Evolutionary conservation across 2,888 invertebrate genomes (phyloP).

Genomic region (Lepidochrysops patricia): DNA sequence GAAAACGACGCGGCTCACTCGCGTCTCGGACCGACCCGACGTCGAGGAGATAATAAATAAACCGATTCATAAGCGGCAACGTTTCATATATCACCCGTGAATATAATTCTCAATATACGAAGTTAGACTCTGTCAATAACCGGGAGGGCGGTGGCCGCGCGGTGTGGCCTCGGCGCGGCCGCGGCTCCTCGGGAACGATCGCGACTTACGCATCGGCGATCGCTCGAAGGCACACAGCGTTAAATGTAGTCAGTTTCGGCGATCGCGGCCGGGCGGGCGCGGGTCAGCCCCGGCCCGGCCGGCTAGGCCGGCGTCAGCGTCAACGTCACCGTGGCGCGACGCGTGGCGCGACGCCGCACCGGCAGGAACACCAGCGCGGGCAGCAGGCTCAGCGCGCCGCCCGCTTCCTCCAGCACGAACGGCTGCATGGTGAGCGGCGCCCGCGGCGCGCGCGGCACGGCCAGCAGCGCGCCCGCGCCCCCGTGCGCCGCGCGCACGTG

Average conservation of each 20-base stretch:
- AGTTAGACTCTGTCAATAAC: constrained; percentile 63
- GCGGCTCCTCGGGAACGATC: constrained; percentile 65
- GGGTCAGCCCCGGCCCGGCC: constrained; percentile 27
- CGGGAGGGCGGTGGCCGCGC: constrained; percentile 53
- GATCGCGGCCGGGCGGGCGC: constrained; percentile 48
- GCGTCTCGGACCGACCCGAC: constrained; percentile 72
- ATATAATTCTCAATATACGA: constrained; percentile 74
- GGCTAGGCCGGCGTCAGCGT: constrained; percentile 92
- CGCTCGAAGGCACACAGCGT: constrained; percentile 89
- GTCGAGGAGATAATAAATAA: constrained; percentile 71
- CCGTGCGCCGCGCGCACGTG: constrained; percentile 67
- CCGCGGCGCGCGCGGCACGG: constrained; percentile 78
- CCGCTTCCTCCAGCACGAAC: constrained; percentile 84
- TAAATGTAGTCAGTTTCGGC: constrained; percentile 72
- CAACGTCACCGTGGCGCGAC: constrained; percentile 92
- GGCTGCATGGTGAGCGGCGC: constrained; percentile 91
- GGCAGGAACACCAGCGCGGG: constrained; percentile 95
- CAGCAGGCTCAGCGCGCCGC: constrained; percentile 80
- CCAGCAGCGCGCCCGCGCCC: constrained; percentile 67
- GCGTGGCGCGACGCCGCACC: constrained; percentile 89
- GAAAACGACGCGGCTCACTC: constrained; percentile 71
- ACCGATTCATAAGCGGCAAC: constrained; percentile 71
- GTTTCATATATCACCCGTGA: constrained; percentile 75
- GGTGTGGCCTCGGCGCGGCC: constrained; percentile 57
- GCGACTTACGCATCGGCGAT: constrained; percentile 79